Conservation (phyloP, 1,140 invertebrate genomes). For the Hesperophylax magnus region DNA sequence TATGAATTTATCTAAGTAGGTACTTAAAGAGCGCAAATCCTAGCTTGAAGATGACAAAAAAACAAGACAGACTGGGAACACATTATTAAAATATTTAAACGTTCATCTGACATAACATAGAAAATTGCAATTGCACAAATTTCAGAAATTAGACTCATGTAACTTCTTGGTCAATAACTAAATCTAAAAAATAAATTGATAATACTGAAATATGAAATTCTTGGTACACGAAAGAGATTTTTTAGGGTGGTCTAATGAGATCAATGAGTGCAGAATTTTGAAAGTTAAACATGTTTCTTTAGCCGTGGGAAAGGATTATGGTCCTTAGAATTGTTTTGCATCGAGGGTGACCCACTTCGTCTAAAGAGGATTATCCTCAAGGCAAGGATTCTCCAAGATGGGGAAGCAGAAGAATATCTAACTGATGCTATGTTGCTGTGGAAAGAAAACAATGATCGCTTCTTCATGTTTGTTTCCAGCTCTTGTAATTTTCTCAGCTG, state of each 20-base stretch:
- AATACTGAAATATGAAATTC: slow-evolving; percentile 35
- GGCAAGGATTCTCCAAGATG: not conserved
- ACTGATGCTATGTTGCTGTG: slow-evolving; percentile 22
- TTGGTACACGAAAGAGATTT: not conserved
- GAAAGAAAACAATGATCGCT: not conserved
- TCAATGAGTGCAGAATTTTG: slow-evolving; percentile 14
- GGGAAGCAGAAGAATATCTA: slow-evolving; percentile 9
- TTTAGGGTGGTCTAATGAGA: slow-evolving; percentile 28
- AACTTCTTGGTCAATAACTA: not conserved
- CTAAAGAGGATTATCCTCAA: slow-evolving; percentile 29
- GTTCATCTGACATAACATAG: not conserved
- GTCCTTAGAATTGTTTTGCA: not conserved
- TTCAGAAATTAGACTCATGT: not conserved
- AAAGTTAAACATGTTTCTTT: slow-evolving; percentile 10
- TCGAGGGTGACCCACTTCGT: slow-evolving; percentile 26
- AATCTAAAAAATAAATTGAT: slow-evolving; percentile 4
- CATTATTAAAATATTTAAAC: too few relatives aligned
- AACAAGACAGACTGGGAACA: too few relatives aligned
- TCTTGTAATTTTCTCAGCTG: not conserved
- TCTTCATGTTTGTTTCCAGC: not conserved
- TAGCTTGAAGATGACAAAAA: too few relatives aligned
- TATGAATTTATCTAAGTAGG: too few relatives aligned
- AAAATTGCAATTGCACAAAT: slow-evolving; percentile 3
- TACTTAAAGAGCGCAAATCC: too few relatives aligned
- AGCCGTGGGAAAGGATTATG: not conserved